Evolutionary conservation across 2,888 invertebrate genomes (phyloP).

Genomic region (Hydroisotoma schaefferi): DNA sequence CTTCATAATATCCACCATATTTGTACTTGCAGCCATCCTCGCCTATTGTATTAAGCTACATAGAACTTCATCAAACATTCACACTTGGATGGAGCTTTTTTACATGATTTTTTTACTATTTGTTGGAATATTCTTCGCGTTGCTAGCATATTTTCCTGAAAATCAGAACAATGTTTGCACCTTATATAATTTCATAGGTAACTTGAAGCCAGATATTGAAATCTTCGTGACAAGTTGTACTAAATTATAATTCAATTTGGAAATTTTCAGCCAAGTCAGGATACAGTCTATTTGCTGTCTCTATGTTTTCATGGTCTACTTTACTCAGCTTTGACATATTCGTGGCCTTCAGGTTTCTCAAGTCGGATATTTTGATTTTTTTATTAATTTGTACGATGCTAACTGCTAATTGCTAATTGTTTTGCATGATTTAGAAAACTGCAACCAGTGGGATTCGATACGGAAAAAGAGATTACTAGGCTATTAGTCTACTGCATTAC

Average conservation of each 20-base stretch:
- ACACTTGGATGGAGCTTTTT: constrained; percentile 4
- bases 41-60: not conserved
- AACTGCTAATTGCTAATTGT: not conserved
- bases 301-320: not conserved
- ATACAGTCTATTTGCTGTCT: not conserved
- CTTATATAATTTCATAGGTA: constrained; percentile 2
- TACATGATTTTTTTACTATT: not conserved
- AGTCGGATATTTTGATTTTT: not conserved
- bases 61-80: not conserved
- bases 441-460: not conserved
- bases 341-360: not conserved
- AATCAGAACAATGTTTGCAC: not conserved
- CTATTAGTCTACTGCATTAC: not conserved
- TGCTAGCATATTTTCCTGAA: not conserved
- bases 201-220: not conserved
- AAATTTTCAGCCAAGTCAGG: not conserved
- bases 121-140: not conserved
- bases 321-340: not conserved
- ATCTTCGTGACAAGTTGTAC: not conserved
- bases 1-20: not conserved
- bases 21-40: not conserved
- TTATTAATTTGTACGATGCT: not conserved
- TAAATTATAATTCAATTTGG: not conserved
- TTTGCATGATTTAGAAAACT: not conserved
- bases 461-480: not conserved